Conservation (phyloP, 2,888 invertebrate species). For the Campoplex nolae region DNA sequence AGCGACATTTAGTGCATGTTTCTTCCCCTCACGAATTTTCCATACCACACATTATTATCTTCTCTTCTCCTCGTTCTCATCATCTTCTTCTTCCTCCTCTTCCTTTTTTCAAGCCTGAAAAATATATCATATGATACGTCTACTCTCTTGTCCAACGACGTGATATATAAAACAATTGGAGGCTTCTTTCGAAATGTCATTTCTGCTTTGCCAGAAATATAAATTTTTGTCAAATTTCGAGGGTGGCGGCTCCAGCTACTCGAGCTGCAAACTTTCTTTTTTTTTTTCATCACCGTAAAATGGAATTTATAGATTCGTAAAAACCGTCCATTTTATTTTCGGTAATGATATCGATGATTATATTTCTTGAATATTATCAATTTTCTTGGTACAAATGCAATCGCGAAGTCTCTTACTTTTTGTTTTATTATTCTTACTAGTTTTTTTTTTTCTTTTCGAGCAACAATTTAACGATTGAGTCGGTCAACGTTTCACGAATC, state of each 20-base stretch:
- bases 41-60: not conserved
- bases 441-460: not conserved
- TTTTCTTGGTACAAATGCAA: too few species aligned
- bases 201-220: not conserved
- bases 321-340: not conserved
- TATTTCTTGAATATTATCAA: not conserved
- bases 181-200: not conserved
- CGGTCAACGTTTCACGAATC: not conserved
- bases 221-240: not conserved
- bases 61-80: not conserved
- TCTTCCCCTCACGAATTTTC: conserved; percentile 8
- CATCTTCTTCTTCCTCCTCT: not conserved
- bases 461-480: not conserved
- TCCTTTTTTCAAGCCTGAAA: too few species aligned
- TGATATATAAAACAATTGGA: not conserved
- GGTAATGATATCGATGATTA: not conserved
- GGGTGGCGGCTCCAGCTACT: not conserved
- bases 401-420: too few species aligned
- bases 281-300: not conserved
- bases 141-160: not conserved
- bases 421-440: too few species aligned
- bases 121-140: not conserved
- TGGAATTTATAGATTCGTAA: not conserved
- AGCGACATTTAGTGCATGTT: conserved; percentile 19
- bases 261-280: not conserved